A percentile compares a stretch with the other conserved stretches of the same genome.
Conservation (phyloP, 2,888 invertebrate species). For the Desoria tigrina region DNA sequence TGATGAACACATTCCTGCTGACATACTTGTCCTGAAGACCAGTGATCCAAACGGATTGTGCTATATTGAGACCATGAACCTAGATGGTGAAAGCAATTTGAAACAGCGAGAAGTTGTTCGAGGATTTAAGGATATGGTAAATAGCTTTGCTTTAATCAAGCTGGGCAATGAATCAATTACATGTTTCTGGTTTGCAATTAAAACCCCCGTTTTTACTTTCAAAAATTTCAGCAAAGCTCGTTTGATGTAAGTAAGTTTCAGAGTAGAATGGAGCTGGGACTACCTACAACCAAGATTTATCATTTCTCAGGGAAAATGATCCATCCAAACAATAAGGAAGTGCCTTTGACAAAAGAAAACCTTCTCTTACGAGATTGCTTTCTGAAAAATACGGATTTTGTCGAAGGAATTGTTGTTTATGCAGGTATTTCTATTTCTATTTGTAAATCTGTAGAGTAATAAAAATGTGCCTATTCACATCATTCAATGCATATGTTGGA, state of each 20-base stretch:
- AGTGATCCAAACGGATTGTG: constrained; percentile 86
- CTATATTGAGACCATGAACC: constrained; percentile 92
- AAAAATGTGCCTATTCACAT: too few species aligned
- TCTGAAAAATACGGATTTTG: constrained; percentile 92
- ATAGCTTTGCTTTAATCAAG: too few species aligned
- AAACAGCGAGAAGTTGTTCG: constrained; percentile 86
- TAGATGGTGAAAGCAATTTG: constrained; percentile 94
- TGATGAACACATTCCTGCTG: constrained; percentile 95
- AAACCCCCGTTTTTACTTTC: too few species aligned
- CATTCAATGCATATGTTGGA: not conserved
- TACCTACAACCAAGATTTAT: constrained; percentile 93
- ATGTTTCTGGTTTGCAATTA: too few species aligned
- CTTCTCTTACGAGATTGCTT: constrained; percentile 89
- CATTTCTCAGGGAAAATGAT: constrained; percentile 87
- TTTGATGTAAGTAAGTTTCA: constrained; percentile 61
- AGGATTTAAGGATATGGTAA: constrained; percentile 72
- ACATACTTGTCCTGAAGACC: constrained; percentile 83
- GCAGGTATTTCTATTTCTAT: constrained; percentile 64
- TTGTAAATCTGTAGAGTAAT: constrained; percentile 7
- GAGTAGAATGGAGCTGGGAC: constrained; percentile 85
- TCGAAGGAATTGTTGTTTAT: constrained; percentile 96
- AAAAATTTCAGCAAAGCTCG: constrained; percentile 18
- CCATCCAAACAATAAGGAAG: constrained; percentile 74
- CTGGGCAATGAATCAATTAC: too few species aligned
- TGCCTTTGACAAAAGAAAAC: constrained; percentile 85